Evolutionary conservation across 2,113 vertebrate species (phyloP).

Genomic region (Psilopogon haemacephalus): DNA sequence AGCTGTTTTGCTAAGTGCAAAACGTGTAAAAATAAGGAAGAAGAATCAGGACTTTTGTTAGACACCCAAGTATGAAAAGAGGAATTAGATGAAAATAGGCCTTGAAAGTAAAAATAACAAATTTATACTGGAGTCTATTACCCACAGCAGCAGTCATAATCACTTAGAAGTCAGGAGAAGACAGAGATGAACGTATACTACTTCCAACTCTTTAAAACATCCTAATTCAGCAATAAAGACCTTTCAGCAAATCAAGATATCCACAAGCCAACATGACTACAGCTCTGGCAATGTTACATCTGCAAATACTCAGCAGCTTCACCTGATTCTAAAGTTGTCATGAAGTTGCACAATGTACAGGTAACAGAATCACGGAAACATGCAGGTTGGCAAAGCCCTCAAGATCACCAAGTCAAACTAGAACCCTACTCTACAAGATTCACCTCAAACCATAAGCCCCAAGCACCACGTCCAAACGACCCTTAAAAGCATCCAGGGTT

Average conservation of each 20-base stretch:
- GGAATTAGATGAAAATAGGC: background rate
- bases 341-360: background rate
- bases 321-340: background rate
- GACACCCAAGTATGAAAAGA: background rate
- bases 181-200: fast-evolving
- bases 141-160: background rate
- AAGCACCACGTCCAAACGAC: too few species aligned
- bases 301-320: background rate
- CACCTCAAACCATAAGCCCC: too few species aligned
- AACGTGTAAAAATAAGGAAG: background rate
- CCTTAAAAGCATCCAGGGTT: too few species aligned
- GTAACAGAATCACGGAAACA: background rate
- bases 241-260: background rate
- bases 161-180: background rate
- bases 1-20: background rate
- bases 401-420: too few species aligned
- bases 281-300: background rate
- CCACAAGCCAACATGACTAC: background rate
- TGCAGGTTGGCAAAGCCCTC: too few species aligned
- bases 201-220: background rate
- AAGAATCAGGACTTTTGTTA: background rate
- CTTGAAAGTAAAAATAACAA: background rate
- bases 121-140: background rate
- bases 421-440: too few species aligned
- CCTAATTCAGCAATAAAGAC: background rate